These are phyloP conservation scores for Moxostoma hubbsi DNA, from an alignment of 2,797 vertebrate genomes.

Conservation along the genomic window DNA sequence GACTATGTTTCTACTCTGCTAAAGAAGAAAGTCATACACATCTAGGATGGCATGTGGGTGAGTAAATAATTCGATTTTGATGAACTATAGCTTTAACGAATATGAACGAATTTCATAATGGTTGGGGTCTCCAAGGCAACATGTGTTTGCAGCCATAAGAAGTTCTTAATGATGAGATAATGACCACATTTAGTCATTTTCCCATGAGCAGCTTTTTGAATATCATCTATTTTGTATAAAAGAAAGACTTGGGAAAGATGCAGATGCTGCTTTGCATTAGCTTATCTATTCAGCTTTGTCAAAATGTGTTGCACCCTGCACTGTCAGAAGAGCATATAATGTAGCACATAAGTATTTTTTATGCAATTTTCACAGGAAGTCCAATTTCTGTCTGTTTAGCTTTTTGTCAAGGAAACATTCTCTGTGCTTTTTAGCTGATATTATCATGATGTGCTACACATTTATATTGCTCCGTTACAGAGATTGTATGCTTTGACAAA, in stretches of 20 bases:
- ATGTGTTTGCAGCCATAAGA: constrained; percentile 58
- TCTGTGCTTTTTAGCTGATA: neutral
- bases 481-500: neutral
- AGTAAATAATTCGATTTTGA: too few species aligned
- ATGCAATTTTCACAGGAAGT: neutral
- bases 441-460: neutral
- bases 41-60: too few species aligned
- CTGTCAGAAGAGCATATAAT: neutral
- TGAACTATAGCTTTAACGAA: neutral
- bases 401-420: neutral
- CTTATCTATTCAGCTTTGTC: constrained; percentile 27
- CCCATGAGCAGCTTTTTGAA: constrained; percentile 38
- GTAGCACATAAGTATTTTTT: neutral
- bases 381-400: neutral
- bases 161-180: constrained; percentile 55
- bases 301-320: constrained; percentile 14
- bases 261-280: constrained; percentile 13
- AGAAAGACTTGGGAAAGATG: constrained; percentile 26
- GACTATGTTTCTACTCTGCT: too few species aligned
- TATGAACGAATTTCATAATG: constrained; percentile 45
- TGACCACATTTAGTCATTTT: constrained; percentile 53
- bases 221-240: constrained; percentile 35
- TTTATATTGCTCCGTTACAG: neutral
- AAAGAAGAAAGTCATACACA: too few species aligned
- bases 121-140: constrained; percentile 46